phyloP scores from a whole-genome alignment of 2,113 vertebrate genomes.

The Sylvietta virens region DNA sequence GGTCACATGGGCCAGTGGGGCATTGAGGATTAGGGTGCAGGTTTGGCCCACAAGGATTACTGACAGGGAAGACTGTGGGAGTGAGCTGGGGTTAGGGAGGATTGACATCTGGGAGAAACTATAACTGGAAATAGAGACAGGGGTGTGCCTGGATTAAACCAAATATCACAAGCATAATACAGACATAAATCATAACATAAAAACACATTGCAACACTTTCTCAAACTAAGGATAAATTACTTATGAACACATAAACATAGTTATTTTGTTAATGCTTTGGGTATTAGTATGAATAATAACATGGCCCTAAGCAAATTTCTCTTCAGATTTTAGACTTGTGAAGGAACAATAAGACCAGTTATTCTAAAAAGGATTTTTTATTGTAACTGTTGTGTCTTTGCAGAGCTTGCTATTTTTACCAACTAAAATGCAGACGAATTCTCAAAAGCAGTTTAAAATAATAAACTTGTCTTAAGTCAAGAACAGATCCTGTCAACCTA shows the following conservation, averaged over 20 bases:
- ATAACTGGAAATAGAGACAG: no score
- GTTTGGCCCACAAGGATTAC: no score
- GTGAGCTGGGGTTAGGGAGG: no score
- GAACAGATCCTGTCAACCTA: conserved; percentile 13
- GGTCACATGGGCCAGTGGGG: no score
- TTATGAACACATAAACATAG: background rate
- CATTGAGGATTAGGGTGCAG: no score
- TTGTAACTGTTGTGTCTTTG: conserved; percentile 36
- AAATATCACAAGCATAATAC: no score
- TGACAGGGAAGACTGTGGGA: no score
- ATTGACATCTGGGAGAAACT: no score
- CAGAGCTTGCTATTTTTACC: conserved; percentile 40
- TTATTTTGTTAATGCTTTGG: conserved; percentile 26
- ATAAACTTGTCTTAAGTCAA: conserved; percentile 41
- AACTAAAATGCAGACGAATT: background rate
- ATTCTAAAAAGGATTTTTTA: background rate
- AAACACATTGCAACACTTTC: no score
- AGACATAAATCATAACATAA: no score
- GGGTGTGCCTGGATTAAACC: no score
- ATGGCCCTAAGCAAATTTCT: conserved; percentile 2
- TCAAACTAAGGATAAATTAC: conserved; percentile 1
- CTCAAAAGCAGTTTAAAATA: conserved; percentile 47
- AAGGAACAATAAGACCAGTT: conserved; percentile 6
- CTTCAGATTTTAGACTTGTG: background rate
- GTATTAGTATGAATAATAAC: conserved; percentile 24